These are phyloP conservation scores for Montipora foliosa DNA, from an alignment of 64 coral and sea anemone genomes.

Conservation along the genomic window DNA sequence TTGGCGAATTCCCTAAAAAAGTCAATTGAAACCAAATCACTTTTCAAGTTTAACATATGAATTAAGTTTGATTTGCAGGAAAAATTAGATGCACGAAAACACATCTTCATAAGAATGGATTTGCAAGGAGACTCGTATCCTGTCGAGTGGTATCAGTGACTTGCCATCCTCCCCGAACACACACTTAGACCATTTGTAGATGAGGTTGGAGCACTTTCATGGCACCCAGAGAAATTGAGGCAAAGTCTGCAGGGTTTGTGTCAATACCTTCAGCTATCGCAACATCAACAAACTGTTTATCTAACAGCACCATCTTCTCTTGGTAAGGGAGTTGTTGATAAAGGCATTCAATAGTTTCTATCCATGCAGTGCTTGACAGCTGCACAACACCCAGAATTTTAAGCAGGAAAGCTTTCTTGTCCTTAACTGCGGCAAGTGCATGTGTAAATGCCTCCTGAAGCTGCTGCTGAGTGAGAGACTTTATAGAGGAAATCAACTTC, in stretches of 20 bases:
- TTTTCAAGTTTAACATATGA: no score
- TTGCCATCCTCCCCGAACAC: slow-evolving; percentile 10
- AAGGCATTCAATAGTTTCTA: background rate
- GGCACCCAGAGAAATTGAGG: slow-evolving; percentile 51
- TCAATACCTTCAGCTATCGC: slow-evolving; percentile 38
- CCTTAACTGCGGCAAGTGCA: no score
- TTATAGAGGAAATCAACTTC: background rate
- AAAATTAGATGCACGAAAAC: no score
- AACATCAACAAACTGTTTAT: slow-evolving; percentile 13
- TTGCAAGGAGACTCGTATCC: background rate
- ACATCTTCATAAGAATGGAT: no score
- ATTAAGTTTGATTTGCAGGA: no score
- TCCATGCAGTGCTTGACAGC: background rate
- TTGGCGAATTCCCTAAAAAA: background rate
- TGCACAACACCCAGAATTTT: no score
- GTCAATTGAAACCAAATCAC: no score
- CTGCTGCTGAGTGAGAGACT: background rate
- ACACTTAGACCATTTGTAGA: slow-evolving; percentile 65
- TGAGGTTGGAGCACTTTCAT: slow-evolving; percentile 67
- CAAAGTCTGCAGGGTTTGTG: slow-evolving; percentile 65
- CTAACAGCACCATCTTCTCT: background rate
- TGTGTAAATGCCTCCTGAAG: background rate
- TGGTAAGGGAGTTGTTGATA: background rate
- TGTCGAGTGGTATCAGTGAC: slow-evolving; percentile 6
- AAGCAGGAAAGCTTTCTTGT: no score